phyloP scores from a whole-genome alignment of 2,797 vertebrate genomes.

The Lutjanus campechanus region DNA sequence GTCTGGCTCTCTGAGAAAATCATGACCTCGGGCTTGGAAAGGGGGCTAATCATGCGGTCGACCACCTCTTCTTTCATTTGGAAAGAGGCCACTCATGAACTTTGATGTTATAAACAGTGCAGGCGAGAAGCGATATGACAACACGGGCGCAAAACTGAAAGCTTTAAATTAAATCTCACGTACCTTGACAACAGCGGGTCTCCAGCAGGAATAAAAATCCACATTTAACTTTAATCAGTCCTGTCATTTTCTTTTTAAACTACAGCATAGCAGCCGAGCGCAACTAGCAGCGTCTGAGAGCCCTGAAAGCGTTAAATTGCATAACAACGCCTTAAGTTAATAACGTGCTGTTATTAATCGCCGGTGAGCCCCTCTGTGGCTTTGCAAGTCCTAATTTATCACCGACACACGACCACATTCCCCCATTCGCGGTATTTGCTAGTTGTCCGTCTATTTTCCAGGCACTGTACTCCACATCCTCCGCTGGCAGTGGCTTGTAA shows the following conservation, averaged over 20 bases:
- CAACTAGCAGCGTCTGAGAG: constrained; percentile 45
- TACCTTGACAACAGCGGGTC: constrained; percentile 74
- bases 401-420: constrained; percentile 4
- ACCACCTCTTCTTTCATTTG: constrained; percentile 15
- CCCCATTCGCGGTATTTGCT: constrained; percentile 18
- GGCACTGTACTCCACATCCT: constrained; percentile 78
- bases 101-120: constrained; percentile 54
- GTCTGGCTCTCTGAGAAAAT: constrained; percentile 31
- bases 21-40: constrained; percentile 23
- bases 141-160: constrained; percentile 28
- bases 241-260: constrained; percentile 53
- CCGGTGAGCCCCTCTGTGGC: constrained; percentile 34
- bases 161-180: constrained; percentile 58
- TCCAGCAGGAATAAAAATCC: constrained; percentile 57
- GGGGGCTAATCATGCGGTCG: constrained; percentile 19
- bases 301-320: constrained; percentile 68
- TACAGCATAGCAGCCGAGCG: constrained; percentile 48
- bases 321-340: constrained; percentile 74
- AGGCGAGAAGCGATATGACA: constrained; percentile 11
- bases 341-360: constrained; percentile 60
- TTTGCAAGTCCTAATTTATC: constrained; percentile 27
- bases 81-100: constrained; percentile 55
- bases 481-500: constrained; percentile 82
- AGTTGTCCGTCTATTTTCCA: constrained; percentile 64
- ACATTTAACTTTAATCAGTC: constrained; percentile 53